Evolutionary conservation across 1,140 invertebrate species (phyloP).

Genomic region (Drosophila miranda): DNA sequence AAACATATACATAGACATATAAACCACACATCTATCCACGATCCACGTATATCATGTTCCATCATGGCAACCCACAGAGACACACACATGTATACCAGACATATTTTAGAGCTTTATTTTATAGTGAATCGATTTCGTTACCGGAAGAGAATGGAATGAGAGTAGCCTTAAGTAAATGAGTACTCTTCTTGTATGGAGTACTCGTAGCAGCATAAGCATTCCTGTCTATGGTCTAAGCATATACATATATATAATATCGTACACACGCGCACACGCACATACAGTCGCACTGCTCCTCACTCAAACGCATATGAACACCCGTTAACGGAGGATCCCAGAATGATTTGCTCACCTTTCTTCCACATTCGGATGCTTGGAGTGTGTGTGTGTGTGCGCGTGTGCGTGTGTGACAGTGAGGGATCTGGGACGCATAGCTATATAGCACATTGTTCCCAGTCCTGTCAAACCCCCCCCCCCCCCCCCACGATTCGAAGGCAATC

Average conservation of each 20-base stretch:
- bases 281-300: constrained; percentile 28
- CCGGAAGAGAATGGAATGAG: constrained; percentile 43
- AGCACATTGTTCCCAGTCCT: too few relatives aligned
- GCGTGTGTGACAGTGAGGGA: background rate
- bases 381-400: constrained; percentile 19
- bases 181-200: constrained; percentile 64
- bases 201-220: constrained; percentile 59
- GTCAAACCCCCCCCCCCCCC: too few relatives aligned
- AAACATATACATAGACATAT: constrained; percentile 17
- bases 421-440: background rate
- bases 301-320: constrained; percentile 31
- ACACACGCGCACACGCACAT: constrained; percentile 34
- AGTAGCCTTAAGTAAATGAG: constrained; percentile 27
- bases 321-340: constrained; percentile 21
- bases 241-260: constrained; percentile 36
- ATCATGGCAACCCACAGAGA: constrained; percentile 47
- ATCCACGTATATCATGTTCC: constrained; percentile 41
- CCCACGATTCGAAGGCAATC: constrained; percentile 47
- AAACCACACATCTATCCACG: constrained; percentile 20
- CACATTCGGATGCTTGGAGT: constrained; percentile 14
- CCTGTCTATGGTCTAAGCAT: constrained; percentile 72
- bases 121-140: constrained; percentile 46
- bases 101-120: constrained; percentile 66
- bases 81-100: constrained; percentile 55
- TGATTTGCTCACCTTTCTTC: constrained; percentile 25